A percentile compares a stretch with the other conserved stretches of the same genome.
Conservation (phyloP, 2,888 invertebrate species). For the Noctua pronuba region DNA sequence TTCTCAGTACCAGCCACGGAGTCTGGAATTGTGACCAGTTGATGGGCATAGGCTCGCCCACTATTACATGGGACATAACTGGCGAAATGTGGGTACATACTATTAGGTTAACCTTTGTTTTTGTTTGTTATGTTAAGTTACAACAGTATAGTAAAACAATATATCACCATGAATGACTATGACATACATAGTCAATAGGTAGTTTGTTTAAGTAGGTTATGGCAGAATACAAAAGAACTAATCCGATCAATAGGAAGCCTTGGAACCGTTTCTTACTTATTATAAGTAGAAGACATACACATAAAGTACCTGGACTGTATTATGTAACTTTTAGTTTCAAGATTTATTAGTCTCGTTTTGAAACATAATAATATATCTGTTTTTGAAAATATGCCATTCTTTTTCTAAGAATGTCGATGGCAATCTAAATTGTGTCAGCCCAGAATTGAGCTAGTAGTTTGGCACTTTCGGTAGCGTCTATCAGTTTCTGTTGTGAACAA, state of each 20-base stretch:
- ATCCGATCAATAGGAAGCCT: conserved; percentile 44
- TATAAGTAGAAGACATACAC: not conserved
- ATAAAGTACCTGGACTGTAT: not conserved
- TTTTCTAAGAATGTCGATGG: too few species aligned
- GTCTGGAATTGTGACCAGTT: not conserved
- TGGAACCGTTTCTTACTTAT: conserved; percentile 9
- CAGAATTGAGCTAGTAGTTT: too few species aligned
- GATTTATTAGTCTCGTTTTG: not conserved
- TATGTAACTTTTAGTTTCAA: not conserved
- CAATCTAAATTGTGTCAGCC: too few species aligned
- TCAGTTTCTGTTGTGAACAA: too few species aligned
- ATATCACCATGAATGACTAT: not conserved
- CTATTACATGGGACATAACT: not conserved
- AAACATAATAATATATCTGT: not conserved
- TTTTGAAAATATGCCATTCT: not conserved
- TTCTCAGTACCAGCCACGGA: not conserved
- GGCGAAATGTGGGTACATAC: not conserved
- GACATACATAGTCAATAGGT: conserved; percentile 16
- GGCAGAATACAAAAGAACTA: conserved; percentile 16
- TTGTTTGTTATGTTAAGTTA: too few species aligned
- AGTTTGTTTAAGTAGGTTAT: conserved; percentile 34
- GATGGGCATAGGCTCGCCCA: not conserved
- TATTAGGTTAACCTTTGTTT: too few species aligned
- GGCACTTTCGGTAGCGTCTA: too few species aligned
- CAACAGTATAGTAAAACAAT: not conserved